Conservation (phyloP, 2,888 invertebrate genomes). For the Ormia ochracea region DNA sequence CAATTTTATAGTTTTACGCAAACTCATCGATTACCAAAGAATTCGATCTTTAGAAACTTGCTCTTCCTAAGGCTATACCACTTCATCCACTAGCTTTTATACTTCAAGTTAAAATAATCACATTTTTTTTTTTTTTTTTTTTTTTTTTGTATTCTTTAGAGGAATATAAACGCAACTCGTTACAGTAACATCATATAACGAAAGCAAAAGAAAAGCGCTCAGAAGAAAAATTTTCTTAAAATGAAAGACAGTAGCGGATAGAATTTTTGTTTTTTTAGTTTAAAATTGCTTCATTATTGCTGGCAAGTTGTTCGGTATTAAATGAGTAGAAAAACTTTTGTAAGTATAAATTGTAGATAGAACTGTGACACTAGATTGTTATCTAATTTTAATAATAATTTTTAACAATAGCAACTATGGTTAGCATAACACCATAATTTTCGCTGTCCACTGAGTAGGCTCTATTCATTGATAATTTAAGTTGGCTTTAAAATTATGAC, state of each 20-base stretch:
- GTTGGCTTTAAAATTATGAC: too few species aligned
- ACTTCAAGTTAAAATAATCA: slow-evolving; percentile 26
- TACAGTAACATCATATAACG: slow-evolving; percentile 51
- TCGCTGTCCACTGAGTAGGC: too few species aligned
- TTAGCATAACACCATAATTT: too few species aligned
- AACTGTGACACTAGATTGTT: too few species aligned
- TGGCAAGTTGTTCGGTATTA: neutral
- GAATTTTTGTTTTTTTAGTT: neutral
- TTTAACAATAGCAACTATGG: too few species aligned
- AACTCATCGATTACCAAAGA: slow-evolving; percentile 52
- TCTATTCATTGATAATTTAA: too few species aligned
- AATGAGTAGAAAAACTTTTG: neutral
- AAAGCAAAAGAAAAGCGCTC: slow-evolving; percentile 34
- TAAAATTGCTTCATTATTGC: neutral
- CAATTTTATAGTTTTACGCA: slow-evolving; percentile 55
- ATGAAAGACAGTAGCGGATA: slow-evolving; percentile 37
- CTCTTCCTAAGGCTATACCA: slow-evolving; percentile 64
- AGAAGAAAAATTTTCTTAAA: slow-evolving; percentile 46
- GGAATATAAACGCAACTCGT: slow-evolving; percentile 51
- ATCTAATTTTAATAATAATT: too few species aligned
- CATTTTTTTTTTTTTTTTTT: slow-evolving; percentile 31
- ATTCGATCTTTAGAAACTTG: slow-evolving; percentile 63
- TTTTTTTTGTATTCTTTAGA: slow-evolving; percentile 28
- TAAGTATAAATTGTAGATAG: too few species aligned
- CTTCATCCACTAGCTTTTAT: slow-evolving; percentile 27